These are phyloP conservation scores for Epirrita christyi DNA, from an alignment of 2,888 invertebrate genomes.

Conservation along the genomic window DNA sequence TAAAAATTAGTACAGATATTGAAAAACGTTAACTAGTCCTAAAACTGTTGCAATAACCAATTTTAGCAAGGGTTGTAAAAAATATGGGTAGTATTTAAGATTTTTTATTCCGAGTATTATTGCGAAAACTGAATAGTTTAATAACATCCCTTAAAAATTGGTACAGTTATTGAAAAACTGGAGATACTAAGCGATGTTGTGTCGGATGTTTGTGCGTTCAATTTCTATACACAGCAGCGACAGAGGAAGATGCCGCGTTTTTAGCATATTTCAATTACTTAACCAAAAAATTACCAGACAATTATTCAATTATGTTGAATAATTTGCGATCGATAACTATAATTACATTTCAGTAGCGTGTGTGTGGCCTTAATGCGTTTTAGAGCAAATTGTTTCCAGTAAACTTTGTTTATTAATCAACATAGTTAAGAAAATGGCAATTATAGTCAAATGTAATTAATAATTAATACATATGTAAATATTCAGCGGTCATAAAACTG, in stretches of 20 bases:
- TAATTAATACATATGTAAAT: too few relatives aligned
- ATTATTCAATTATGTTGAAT: slow-evolving; percentile 14
- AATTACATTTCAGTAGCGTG: slow-evolving; percentile 1
- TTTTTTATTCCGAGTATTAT: too few relatives aligned
- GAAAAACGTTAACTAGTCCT: too few relatives aligned
- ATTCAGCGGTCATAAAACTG: too few relatives aligned
- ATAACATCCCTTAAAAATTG: neutral
- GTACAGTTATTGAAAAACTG: slow-evolving; percentile 6
- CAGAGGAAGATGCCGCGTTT: slow-evolving; percentile 62
- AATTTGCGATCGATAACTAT: slow-evolving; percentile 12
- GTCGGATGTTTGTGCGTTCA: slow-evolving; percentile 75
- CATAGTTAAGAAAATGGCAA: slow-evolving; percentile 12
- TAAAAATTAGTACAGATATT: too few relatives aligned
- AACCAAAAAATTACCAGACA: slow-evolving; percentile 7
- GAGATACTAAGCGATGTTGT: slow-evolving; percentile 34
- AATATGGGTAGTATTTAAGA: too few relatives aligned
- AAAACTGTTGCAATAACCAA: neutral
- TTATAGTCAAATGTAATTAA: too few relatives aligned
- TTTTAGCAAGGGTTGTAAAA: too few relatives aligned
- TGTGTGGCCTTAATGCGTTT: slow-evolving; percentile 11
- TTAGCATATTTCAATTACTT: slow-evolving; percentile 55
- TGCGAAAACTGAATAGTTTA: too few relatives aligned
- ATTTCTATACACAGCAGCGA: slow-evolving; percentile 26
- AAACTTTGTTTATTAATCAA: slow-evolving; percentile 3
- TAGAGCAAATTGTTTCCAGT: slow-evolving; percentile 5